Conservation (phyloP, 2,888 invertebrate genomes). For the Andricus curvator region DNA sequence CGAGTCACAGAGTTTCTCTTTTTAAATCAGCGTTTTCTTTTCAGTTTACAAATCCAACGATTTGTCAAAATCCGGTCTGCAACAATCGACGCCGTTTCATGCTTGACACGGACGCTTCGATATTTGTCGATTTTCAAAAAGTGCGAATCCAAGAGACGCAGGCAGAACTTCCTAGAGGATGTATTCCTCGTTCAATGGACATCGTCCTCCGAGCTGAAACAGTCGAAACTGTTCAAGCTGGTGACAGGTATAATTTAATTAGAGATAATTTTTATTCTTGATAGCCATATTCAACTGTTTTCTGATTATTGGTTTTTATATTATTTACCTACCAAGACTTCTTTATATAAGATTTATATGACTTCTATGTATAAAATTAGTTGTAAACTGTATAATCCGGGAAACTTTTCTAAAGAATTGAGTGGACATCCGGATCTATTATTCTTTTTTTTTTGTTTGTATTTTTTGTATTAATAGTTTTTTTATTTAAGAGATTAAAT, state of each 20-base stretch:
- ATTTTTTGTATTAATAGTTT: no score
- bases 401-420: no score
- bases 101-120: constrained; percentile 94
- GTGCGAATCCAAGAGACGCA: constrained; percentile 98
- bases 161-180: constrained; percentile 96
- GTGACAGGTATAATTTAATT: constrained; percentile 80
- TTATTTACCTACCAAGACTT: background rate
- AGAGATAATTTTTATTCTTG: background rate
- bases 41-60: constrained; percentile 95
- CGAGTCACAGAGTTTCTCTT: background rate
- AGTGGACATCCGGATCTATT: no score
- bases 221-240: constrained; percentile 97
- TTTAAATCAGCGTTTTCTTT: constrained; percentile 60
- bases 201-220: constrained; percentile 96
- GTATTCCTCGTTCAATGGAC: constrained; percentile 97
- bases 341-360: no score
- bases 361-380: no score
- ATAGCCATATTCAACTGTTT: no score
- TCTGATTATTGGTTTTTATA: background rate
- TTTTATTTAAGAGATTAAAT: no score
- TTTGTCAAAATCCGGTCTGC: constrained; percentile 98
- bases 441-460: no score
- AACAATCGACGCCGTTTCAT: constrained; percentile 93
- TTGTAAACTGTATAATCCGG: no score
- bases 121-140: constrained; percentile 99